These are phyloP conservation scores for Myopa tessellatipennis DNA, from an alignment of 2,888 invertebrate species.

Conservation along the genomic window DNA sequence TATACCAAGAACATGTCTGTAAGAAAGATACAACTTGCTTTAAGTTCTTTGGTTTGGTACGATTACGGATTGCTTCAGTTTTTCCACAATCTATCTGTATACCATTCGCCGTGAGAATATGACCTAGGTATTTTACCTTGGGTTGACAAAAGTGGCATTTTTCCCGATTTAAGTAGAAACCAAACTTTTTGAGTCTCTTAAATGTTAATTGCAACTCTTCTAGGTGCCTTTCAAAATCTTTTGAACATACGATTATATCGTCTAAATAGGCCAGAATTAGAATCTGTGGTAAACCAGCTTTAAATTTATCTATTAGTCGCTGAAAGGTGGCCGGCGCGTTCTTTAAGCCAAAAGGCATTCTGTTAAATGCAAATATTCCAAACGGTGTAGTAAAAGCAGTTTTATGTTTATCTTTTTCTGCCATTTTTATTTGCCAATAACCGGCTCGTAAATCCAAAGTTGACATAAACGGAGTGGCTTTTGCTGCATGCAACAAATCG, in stretches of 20 bases:
- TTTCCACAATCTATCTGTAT: slow-evolving; percentile 52
- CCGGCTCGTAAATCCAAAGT: slow-evolving; percentile 47
- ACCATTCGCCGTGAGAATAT: slow-evolving; percentile 52
- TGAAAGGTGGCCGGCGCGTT: no score
- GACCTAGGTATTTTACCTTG: slow-evolving; percentile 53
- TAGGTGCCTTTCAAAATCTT: no score
- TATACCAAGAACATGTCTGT: slow-evolving; percentile 55
- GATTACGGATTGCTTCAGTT: slow-evolving; percentile 34
- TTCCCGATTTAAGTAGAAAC: no score
- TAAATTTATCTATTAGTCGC: slow-evolving; percentile 36
- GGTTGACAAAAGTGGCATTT: no score
- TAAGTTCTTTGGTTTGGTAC: slow-evolving; percentile 47
- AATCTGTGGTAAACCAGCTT: slow-evolving; percentile 37
- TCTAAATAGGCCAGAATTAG: slow-evolving; percentile 52
- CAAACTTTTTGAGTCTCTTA: no score
- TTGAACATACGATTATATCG: slow-evolving; percentile 51
- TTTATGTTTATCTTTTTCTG: slow-evolving; percentile 53
- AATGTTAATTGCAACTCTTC: no score
- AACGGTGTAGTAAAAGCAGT: slow-evolving; percentile 58
- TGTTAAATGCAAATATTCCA: slow-evolving; percentile 52
- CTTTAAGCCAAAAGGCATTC: slow-evolving; percentile 33
- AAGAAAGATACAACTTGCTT: slow-evolving; percentile 48
- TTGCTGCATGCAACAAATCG: slow-evolving; percentile 58
- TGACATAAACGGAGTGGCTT: slow-evolving; percentile 51
- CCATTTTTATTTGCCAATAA: slow-evolving; percentile 58